These are phyloP conservation scores for Gonioctena quinquepunctata DNA, from an alignment of 1,140 invertebrate species.

Conservation along the genomic window DNA sequence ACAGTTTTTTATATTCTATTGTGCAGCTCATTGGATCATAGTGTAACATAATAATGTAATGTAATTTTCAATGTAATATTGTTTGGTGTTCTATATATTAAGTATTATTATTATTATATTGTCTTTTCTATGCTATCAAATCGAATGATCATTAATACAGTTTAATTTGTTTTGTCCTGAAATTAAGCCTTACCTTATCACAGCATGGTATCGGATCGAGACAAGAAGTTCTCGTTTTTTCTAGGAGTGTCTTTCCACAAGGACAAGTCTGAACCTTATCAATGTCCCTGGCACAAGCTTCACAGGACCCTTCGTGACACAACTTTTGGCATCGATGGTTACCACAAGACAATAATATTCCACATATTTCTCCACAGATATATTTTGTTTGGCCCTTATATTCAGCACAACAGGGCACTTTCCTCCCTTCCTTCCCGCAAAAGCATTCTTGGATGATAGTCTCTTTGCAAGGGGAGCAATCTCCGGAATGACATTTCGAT, in stretches of 20 bases:
- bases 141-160: no score
- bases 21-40: no score
- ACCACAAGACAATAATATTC: constrained; percentile 70
- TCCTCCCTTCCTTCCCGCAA: constrained; percentile 56
- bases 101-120: no score
- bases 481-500: constrained; percentile 75
- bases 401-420: constrained; percentile 60
- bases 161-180: no score
- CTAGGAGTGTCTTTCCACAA: constrained; percentile 75
- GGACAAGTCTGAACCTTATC: constrained; percentile 75
- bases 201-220: constrained; percentile 87
- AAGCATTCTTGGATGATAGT: constrained; percentile 61
- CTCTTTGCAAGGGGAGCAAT: constrained; percentile 71
- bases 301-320: constrained; percentile 74
- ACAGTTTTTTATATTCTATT: no score
- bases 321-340: constrained; percentile 74
- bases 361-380: constrained; percentile 73
- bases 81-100: no score
- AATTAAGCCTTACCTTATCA: constrained; percentile 65
- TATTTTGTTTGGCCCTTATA: constrained; percentile 55
- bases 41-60: no score
- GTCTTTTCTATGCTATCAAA: no score
- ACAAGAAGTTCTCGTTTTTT: constrained; percentile 67
- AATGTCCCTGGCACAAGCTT: constrained; percentile 66
- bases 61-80: no score